Conservation (phyloP, 1,140 invertebrate species). For the Drosophila insularis region DNA sequence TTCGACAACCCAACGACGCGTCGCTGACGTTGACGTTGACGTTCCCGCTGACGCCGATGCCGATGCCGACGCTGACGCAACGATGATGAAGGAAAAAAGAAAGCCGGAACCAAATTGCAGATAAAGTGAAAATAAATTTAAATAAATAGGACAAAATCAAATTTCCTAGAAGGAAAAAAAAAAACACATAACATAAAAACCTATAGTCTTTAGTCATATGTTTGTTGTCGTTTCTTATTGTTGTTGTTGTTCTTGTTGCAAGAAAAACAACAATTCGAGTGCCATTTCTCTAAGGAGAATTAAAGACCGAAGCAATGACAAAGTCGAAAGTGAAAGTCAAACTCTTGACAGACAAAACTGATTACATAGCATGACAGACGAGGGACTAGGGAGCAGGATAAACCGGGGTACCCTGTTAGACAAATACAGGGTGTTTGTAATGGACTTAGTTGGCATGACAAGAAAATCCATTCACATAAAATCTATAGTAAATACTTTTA, state of each 20-base stretch:
- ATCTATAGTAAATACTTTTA: too few species aligned
- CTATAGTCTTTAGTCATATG: background rate
- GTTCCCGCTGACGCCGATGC: too few species aligned
- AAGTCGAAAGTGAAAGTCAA: background rate
- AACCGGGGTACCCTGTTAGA: background rate
- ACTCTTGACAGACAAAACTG: constrained; percentile 5
- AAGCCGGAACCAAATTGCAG: constrained; percentile 46
- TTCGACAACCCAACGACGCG: constrained; percentile 23
- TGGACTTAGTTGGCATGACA: background rate
- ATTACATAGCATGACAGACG: constrained; percentile 1
- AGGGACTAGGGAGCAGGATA: background rate
- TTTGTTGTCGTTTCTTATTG: background rate
- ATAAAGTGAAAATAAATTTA: constrained; percentile 77
- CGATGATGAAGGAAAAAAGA: constrained; percentile 3
- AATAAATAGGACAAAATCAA: constrained; percentile 73
- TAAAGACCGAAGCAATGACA: constrained; percentile 10
- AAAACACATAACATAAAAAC: background rate
- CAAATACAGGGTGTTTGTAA: background rate
- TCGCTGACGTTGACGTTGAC: background rate
- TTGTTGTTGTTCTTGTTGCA: background rate
- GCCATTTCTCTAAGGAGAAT: constrained; percentile 3
- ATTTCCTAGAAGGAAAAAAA: constrained; percentile 48
- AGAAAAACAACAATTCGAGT: background rate
- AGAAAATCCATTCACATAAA: too few species aligned
- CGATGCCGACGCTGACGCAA: background rate